Evolutionary conservation across 2,113 vertebrate species (phyloP), one percentile per base, ranked within the genome.

Genomic region (Seriola dumerili): DNA sequence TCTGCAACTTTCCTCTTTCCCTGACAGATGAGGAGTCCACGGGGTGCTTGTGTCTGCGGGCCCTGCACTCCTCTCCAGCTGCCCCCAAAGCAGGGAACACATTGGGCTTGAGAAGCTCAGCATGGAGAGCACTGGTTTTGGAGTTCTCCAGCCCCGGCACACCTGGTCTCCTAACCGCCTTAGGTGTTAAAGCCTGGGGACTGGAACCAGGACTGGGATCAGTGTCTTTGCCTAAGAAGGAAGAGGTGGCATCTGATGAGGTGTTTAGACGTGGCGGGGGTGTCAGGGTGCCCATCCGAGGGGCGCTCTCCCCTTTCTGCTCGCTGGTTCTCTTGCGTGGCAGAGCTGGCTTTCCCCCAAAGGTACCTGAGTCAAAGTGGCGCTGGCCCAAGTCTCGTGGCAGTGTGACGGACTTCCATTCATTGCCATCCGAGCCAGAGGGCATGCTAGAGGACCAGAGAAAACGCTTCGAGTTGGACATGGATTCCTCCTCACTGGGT

Each of bases 331-430:
- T 92, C 88, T 99, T 99, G 61, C 97, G 96, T 0, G 98, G 98
- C 92, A 99, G 92, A 0, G 97, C 98, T 0, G 98, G 97, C 91
- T 98, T 98, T 25, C 96, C 96, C 1, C 96, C 97, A 0, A 97
- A 96, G 1, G 97, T 97, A 70, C 96, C 96, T 0, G 97, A 96
- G 79, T 98, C 97, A 7, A 98, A 96, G 85, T 97, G 97, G 8
- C 96, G 95, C 0, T 97, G 97, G 86, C 96, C 97, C 59, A 96
- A 82, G 84, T 98, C 97, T 44, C 98, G 96, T 0, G 98, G 98
- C 83, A 99, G 96, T 0, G 98, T 99, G 85, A 99, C 96, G 0
- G 97, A 98, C 84, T 94, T 96, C 96, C 97, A 97, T 78, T 99
- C 97, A 0, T 92, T 95, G 87, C 97, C 96, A 55, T 94, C 96